Base-by-base conservation (phyloP, 2,888 invertebrate species). In the Archips crataeganus region DNA sequence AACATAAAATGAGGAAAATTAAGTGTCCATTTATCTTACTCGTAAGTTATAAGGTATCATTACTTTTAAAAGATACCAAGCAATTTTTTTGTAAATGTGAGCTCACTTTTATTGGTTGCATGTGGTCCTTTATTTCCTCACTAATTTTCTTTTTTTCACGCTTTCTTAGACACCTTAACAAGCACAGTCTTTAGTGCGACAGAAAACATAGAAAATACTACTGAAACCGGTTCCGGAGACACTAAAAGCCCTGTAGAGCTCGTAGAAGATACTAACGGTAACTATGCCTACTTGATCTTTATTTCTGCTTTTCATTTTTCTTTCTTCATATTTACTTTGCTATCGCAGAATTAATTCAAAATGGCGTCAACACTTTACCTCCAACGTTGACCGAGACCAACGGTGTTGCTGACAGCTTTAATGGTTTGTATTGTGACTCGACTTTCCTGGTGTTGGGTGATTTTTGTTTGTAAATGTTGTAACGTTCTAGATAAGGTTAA, bases 101-200 rank as follows among this genome's bases (percentile, higher is more conserved):
- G 32, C 32, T 10, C 32, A 11, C 47, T 67, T 60, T 34, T 72
- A 75, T 77, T 82, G 82, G 78, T 79, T 82, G 87, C 87, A 85
- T 84, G 85, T 59, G 80, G 82, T 80, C 49, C 62, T 71, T 71
- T 73, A 66, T 67, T 75, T 77, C 74, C 74, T 72, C 66, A 73
- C 68, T 63, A 68, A 75, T 72, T 63, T 74, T 62, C 59, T 78
- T 76, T 75, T 79, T 76, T 76, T 73, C 51, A 69, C 78, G 73
- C 74, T 75, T 76, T 79, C 79, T 77, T 80, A 89, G 88, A 89
- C 82, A 82, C 85, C 75, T 77, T 89, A 85, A 82, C 83, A 81
- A 83, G 83, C 76, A 79, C 81, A 76, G 68, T 87, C 67, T 83
- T 80, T 81, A 82, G 79, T 75, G 76, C 80, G 51, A 73, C 81